Base-by-base conservation (phyloP, 2,797 vertebrate genomes). In the Leucoraja ocellata region DNA sequence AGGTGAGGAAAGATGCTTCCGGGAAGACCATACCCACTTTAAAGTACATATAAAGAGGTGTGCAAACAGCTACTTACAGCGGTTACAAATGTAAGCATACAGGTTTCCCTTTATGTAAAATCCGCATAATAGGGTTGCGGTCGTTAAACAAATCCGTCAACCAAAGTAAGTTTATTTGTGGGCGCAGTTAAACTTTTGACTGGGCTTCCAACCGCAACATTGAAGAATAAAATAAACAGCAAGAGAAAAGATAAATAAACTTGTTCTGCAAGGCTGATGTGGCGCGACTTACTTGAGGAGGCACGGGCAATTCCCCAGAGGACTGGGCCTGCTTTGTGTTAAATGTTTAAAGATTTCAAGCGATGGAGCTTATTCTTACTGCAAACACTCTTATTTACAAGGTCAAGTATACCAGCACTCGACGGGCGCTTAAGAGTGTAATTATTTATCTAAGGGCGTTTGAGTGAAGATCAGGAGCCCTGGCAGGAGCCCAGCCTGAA, bases 321-420 rank as follows among this genome's bases (percentile, higher is more conserved):
- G 95, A 96, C 95, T 94, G 94, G 97, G 96, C 95, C 95, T 97
- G 97, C 97, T 97, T 98, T 97, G 97, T 97, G 96, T 96, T 96
- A 96, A 92, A 97, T 96, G 96, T 97, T 97, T 97, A 97, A 97
- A 97, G 97, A 97, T 97, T 97, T 97, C 96, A 96, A 97, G 97
- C 96, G 97, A 96, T 93, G 95, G 95, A 96, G 96, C 97, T 97
- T 96, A 97, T 96, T 97, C 96, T 96, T 97, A 97, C 95, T 94
- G 95, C 97, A 98, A 98, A 98, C 97, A 97, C 96, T 96, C 96
- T 95, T 97, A 96, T 97, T 97, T 97, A 97, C 96, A 97, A 97
- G 96, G 97, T 98, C 97, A 98, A 97, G 97, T 97, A 97, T 96
- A 96, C 96, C 96, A 96, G 96, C 96, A 96, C 97, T 97, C 96